A percentile compares a stretch with the other conserved stretches of the same genome.
Evolutionary conservation across 1,140 invertebrate genomes (phyloP).

Genomic region (Ylistrum balloti): DNA sequence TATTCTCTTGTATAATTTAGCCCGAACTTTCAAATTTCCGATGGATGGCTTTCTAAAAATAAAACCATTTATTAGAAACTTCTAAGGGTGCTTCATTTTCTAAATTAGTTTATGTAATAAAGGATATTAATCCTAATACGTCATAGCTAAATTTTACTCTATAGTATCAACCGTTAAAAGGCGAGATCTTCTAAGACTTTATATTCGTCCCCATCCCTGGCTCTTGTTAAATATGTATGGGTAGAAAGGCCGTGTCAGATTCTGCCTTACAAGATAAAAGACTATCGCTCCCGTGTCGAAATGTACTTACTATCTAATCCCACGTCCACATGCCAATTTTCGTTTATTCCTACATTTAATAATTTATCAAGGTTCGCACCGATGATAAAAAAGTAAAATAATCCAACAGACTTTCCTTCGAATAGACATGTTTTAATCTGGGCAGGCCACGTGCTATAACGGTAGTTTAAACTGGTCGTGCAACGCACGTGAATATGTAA

Average conservation of each 20-base stretch:
- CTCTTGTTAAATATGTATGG: not conserved
- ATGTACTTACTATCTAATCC: not conserved
- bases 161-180: not conserved
- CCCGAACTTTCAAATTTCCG: too few relatives aligned
- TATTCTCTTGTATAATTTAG: too few relatives aligned
- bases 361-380: constrained; percentile 28
- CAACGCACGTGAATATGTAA: constrained; percentile 33
- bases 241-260: not conserved
- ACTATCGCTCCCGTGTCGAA: not conserved
- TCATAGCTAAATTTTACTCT: not conserved
- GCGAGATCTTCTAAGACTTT: not conserved
- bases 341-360: constrained; percentile 20
- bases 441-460: not conserved
- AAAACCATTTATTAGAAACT: too few relatives aligned
- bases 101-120: not conserved
- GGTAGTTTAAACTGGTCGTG: constrained; percentile 26
- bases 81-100: not conserved
- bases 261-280: not conserved
- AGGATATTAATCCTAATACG: not conserved
- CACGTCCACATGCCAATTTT: not conserved
- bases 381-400: not conserved
- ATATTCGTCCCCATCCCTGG: not conserved
- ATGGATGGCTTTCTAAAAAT: too few relatives aligned
- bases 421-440: constrained; percentile 31
- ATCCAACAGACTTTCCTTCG: not conserved